Evolutionary conservation across 2,888 invertebrate genomes (phyloP), one percentile per base, ranked within the genome.

Genomic region (Esperia sulphurella): DNA sequence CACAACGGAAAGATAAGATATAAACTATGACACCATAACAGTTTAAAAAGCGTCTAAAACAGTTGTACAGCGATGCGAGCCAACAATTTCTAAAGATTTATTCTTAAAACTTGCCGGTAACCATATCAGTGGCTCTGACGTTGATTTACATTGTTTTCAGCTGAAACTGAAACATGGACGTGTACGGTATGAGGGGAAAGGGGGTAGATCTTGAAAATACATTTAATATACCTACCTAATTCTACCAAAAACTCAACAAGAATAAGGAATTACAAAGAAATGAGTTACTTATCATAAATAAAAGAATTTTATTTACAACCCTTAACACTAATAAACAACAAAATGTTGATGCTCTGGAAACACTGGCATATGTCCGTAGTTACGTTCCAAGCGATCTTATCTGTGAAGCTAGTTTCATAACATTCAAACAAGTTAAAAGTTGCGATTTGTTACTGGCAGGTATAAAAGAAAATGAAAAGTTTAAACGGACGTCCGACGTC

Each of bases 91-190:
- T 54, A 57, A 53, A 63, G 65, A 65, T 65, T 65, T 65, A 65
- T 65, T 50, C 50, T 41, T 47, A 35, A 21, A 63, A 64, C 53
- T 64, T 63, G 46, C 49, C 14, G 31, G 43, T 43, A 53, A 52
- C 50, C 52, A 55, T 54, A 56, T 62, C 58, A 55, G 50, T 46
- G 39, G 45, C 38, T 49, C 43, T 56, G 66, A 71, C 66, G 48
- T 66, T 71, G 68, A 72, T 71, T 66, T 68, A 71, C 59, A 61
- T 71, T 68, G 68, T 64, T 63, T 61, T 57, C 49, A 47, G 49
- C 41, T 14, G 29, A 49, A 50, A 51, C 47, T 46, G 45, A 45
- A 48, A 49, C n/a, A 35, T 35, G n/a, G 35, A 6, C 35, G 21
- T 21, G 21, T 21, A 21, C 21, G 21, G 5, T 21, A 5, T 3